Evolutionary conservation across 2,797 vertebrate genomes (phyloP).

Genomic region (Miichthys miiuy): DNA sequence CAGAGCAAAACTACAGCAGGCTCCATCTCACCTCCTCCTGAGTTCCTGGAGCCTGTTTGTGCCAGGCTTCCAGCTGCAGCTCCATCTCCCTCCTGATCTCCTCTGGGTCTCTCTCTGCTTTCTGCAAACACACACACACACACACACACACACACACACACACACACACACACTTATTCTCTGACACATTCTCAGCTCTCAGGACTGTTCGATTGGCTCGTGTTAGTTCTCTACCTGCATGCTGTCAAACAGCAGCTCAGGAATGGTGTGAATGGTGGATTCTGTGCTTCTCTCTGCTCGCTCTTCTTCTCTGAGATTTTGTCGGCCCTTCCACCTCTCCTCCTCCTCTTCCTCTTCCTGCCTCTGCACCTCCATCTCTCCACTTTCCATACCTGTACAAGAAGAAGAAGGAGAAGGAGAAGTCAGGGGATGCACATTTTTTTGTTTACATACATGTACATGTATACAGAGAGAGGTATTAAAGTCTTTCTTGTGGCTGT

Average conservation of each 20-base stretch:
- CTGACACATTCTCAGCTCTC: no score
- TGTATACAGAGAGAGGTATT: no score
- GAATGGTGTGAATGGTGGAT: constrained; percentile 92
- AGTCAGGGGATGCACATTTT: background rate
- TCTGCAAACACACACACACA: constrained; percentile 74
- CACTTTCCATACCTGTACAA: constrained; percentile 83
- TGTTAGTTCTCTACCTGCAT: constrained; percentile 62
- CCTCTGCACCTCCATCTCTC: constrained; percentile 85
- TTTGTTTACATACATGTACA: no score
- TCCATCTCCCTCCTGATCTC: constrained; percentile 93
- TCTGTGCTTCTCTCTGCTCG: constrained; percentile 86
- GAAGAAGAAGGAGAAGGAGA: background rate
- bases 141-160: constrained; percentile 5
- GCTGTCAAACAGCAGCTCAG: constrained; percentile 85
- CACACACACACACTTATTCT: background rate
- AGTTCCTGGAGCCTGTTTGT: constrained; percentile 85
- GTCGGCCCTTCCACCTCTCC: constrained; percentile 62
- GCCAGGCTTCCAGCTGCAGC: constrained; percentile 92
- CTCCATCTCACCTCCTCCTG: constrained; percentile 87
- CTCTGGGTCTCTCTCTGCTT: constrained; percentile 84
- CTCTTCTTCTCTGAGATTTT: constrained; percentile 70
- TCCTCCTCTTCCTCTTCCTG: constrained; percentile 76
- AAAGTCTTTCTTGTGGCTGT: no score
- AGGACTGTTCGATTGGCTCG: background rate
- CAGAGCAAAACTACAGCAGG: background rate